Conservation (phyloP, 2,113 vertebrate species). For the Ictalurus punctatus region DNA sequence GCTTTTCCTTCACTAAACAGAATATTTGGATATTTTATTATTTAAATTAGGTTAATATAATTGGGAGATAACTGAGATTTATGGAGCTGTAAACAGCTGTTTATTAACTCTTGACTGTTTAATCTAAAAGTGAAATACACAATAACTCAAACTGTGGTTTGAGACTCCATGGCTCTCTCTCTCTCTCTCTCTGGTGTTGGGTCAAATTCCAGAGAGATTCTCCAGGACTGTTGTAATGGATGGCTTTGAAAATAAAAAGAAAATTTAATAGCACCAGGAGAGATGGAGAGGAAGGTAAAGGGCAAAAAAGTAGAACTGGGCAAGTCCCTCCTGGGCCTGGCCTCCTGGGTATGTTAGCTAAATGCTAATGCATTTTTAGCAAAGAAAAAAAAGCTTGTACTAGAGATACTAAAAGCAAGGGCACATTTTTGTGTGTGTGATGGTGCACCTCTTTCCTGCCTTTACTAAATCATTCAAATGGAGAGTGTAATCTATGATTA, state of each 20-base stretch:
- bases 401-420: background rate
- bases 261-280: background rate
- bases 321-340: background rate
- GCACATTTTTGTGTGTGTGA: background rate
- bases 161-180: background rate
- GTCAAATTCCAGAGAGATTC: background rate
- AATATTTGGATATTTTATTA: background rate
- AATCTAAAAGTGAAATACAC: background rate
- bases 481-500: background rate
- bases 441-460: background rate
- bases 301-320: background rate
- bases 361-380: background rate
- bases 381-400: background rate
- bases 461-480: background rate
- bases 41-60: background rate
- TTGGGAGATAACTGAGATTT: background rate
- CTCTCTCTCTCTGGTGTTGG: background rate
- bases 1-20: background rate
- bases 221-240: background rate
- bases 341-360: background rate
- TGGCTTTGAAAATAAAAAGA: background rate
- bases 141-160: background rate
- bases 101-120: background rate
- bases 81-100: background rate
- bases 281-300: background rate